Evolutionary conservation across 2,113 vertebrate genomes (phyloP), one percentile per base, ranked within the genome.

Genomic region (Ophiodon elongatus): DNA sequence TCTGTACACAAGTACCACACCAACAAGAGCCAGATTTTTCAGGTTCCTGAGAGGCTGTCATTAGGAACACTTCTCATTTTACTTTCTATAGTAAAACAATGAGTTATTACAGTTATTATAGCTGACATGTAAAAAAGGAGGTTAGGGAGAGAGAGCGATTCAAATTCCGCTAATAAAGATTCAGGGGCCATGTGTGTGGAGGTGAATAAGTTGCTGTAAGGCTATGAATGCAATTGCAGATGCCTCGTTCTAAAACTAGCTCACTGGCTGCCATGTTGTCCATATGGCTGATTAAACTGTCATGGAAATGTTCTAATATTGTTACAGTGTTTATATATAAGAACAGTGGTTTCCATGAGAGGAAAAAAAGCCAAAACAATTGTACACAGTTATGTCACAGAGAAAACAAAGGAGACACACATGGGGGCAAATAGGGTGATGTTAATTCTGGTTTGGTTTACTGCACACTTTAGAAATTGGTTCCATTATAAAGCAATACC

Each of bases 371-470:
- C 41, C 54, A 35, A 72, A 70, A 80, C 9, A 80, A 52, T n/a
- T 50, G 37, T 31, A 52, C 41, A n/a, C 1, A 33, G 50, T 19
- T 75, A 23, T 62, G 76, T 33, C 74, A 47, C 62, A 71, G 31
- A 76, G 64, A 82, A 52, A 85, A 76, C 29, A 73, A 73, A 73
- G 57, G 29, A 69, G 63, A 69, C 39, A 68, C 11, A 70, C 65
- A 68, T 43, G 23, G 60, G 21, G 65, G 73, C 57, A 65, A 76
- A 84, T 47, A 25, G 31, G 13, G 50, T 79, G 60, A 84, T 80
- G 78, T 79, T 88, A 74, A 91, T 85, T 93, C 88, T 92, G 90
- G 87, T 91, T 92, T 88, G 79, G 91, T 94, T 94, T 93, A 90
- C 57, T 80, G 79, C 75, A 84, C 89, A 89, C 87, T 92, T 93